These are phyloP conservation scores for Semaprochilodus insignis DNA, from an alignment of 2,797 vertebrate genomes.

Conservation along the genomic window DNA sequence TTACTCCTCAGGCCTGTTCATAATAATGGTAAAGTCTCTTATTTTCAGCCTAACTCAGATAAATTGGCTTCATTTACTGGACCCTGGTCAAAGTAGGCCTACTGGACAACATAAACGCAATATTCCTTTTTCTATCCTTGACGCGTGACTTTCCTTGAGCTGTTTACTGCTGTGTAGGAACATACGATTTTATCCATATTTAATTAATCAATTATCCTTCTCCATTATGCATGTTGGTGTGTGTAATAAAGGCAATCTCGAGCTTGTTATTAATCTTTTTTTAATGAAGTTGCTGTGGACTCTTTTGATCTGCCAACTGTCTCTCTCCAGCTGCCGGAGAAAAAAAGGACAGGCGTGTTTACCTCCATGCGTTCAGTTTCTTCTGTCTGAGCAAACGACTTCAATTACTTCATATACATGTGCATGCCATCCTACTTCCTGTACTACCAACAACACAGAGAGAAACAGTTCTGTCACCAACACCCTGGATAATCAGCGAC, in stretches of 20 bases:
- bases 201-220: slow-evolving; percentile 30
- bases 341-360: slow-evolving; percentile 4
- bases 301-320: slow-evolving; percentile 28
- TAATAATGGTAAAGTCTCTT: background rate
- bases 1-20: background rate
- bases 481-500: background rate
- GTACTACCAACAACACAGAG: background rate
- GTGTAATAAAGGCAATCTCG: slow-evolving; percentile 14
- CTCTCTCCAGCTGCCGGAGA: slow-evolving; percentile 6
- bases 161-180: background rate
- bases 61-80: slow-evolving; percentile 36
- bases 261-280: slow-evolving; percentile 37
- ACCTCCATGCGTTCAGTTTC: background rate
- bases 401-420: background rate
- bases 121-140: slow-evolving; percentile 22
- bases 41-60: slow-evolving; percentile 12
- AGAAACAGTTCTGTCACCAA: background rate
- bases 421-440: background rate
- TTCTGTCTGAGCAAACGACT: background rate
- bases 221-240: background rate
- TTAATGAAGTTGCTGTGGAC: slow-evolving; percentile 39
- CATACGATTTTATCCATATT: slow-evolving; percentile 13
- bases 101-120: slow-evolving; percentile 31
- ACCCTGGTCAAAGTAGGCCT: background rate
- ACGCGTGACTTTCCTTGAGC: slow-evolving; percentile 35